Conservation (phyloP, 2,888 invertebrate genomes). For the Drosophila tanythrix region DNA sequence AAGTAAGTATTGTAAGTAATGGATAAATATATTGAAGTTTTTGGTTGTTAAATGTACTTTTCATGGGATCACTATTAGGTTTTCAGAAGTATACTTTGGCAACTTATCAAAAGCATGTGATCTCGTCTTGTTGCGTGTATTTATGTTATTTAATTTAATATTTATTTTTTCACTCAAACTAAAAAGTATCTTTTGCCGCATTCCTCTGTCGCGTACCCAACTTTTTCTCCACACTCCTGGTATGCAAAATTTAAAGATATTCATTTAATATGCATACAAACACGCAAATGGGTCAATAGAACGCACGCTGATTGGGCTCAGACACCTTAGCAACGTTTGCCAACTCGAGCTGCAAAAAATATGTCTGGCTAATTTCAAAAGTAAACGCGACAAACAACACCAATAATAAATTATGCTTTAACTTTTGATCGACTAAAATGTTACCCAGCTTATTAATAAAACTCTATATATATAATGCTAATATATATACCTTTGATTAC, state of each 20-base stretch:
- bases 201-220: not conserved
- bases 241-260: conserved; percentile 39
- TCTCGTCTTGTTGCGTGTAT: not conserved
- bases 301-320: conserved; percentile 46
- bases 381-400: conserved; percentile 44
- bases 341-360: conserved; percentile 49
- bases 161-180: not conserved
- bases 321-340: conserved; percentile 12
- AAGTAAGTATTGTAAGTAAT: not conserved
- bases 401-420: not conserved
- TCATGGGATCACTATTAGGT: not conserved
- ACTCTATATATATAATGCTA: not conserved
- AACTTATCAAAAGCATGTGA: not conserved
- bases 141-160: not conserved
- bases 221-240: conserved; percentile 11
- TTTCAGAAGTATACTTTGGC: not conserved
- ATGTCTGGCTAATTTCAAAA: conserved; percentile 71
- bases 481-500: no score
- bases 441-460: conserved; percentile 8
- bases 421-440: not conserved
- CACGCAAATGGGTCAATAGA: conserved; percentile 73
- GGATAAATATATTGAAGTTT: not conserved
- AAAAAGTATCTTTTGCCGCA: not conserved
- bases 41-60: not conserved
- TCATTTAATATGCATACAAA: conserved; percentile 42